phyloP scores from a whole-genome alignment of 2,113 vertebrate species.

The Gavia stellata region DNA sequence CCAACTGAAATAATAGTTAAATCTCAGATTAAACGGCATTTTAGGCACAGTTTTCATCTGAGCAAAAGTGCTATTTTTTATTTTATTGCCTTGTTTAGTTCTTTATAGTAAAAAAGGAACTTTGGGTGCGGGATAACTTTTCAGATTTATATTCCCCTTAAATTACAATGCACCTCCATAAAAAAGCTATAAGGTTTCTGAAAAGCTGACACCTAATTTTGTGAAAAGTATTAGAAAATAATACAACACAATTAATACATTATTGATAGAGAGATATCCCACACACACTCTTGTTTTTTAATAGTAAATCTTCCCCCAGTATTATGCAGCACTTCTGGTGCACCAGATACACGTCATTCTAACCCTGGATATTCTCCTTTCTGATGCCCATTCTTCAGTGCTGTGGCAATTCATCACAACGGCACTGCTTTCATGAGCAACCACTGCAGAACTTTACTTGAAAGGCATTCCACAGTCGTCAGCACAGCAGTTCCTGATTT shows the following conservation, averaged over 20 bases:
- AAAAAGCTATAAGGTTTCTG: neutral
- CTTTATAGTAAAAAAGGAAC: neutral
- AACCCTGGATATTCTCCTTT: neutral
- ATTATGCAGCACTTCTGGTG: neutral
- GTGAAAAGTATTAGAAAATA: neutral
- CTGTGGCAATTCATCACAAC: neutral
- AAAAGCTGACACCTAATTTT: neutral
- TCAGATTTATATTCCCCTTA: neutral
- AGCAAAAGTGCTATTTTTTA: fast-evolving
- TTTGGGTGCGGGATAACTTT: neutral
- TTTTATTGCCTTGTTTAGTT: neutral
- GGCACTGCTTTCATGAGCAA: neutral
- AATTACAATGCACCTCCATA: neutral
- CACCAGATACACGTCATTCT: neutral
- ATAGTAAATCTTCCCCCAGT: neutral
- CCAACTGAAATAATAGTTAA: neutral
- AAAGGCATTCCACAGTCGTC: neutral
- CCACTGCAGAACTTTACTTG: neutral
- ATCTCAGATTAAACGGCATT: neutral
- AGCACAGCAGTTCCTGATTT: neutral
- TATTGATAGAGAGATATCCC: neutral
- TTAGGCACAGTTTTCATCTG: neutral
- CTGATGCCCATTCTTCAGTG: neutral
- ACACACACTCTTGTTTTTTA: too few species aligned
- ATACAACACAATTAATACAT: neutral